Percentiles rank a stretch among this genome's conserved stretches.
These are phyloP conservation scores for Lepisosteus osseus DNA, from an alignment of 2,113 vertebrate genomes.

Conservation along the genomic window DNA sequence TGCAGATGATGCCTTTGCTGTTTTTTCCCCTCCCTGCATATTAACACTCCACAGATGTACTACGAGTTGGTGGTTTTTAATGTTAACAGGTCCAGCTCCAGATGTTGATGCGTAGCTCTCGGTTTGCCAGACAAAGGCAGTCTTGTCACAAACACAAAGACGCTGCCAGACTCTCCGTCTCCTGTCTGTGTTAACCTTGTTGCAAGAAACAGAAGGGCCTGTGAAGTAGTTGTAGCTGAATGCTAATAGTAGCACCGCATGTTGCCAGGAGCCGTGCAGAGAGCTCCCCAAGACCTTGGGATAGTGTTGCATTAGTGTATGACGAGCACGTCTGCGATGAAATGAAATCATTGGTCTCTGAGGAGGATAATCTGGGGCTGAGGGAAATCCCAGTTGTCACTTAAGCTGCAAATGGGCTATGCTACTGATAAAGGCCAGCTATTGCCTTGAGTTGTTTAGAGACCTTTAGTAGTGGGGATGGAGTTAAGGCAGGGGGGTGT, in stretches of 20 bases:
- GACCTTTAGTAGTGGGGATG: too few relatives aligned
- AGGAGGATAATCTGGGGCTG: slow-evolving; percentile 5
- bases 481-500: too few relatives aligned
- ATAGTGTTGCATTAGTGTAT: not conserved
- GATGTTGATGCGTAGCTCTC: not conserved
- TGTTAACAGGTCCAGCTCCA: not conserved
- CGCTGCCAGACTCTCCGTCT: not conserved
- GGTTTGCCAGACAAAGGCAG: not conserved
- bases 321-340: not conserved
- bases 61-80: not conserved
- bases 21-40: not conserved
- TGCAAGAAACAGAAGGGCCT: not conserved
- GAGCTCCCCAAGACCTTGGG: not conserved
- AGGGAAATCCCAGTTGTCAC: not conserved
- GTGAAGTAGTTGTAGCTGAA: not conserved
- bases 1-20: not conserved
- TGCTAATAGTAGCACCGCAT: not conserved
- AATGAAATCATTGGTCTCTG: not conserved
- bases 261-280: not conserved
- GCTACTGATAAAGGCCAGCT: not conserved
- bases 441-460: not conserved
- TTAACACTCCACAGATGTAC: not conserved
- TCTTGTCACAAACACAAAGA: not conserved
- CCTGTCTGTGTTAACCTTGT: slow-evolving; percentile 1
- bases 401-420: not conserved